These are phyloP conservation scores for Phoxinus dragarum DNA, from an alignment of 2,797 vertebrate species.

Conservation along the genomic window DNA sequence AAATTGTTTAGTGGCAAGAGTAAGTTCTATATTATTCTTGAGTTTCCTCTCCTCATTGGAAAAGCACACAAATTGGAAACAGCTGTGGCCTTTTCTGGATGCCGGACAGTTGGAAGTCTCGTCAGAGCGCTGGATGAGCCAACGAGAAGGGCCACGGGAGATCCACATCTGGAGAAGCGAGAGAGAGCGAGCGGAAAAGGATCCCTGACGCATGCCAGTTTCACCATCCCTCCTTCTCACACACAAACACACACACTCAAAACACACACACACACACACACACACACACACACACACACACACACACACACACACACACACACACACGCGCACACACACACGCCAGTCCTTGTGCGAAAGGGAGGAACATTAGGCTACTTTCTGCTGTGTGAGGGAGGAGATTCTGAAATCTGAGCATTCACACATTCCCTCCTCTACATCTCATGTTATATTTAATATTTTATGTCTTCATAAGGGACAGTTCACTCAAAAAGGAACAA, in stretches of 20 bases:
- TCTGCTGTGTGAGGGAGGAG: conserved; percentile 40
- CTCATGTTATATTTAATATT: background rate
- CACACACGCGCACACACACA: background rate
- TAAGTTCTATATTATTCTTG: conserved; percentile 1
- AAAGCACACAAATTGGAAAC: conserved; percentile 57
- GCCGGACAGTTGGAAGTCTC: conserved; percentile 57
- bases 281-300: background rate
- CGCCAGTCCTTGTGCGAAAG: background rate
- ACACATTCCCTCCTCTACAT: conserved; percentile 34
- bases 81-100: conserved; percentile 59
- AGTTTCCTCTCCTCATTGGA: conserved; percentile 25
- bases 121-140: conserved; percentile 56
- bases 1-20: background rate
- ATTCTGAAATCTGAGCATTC: conserved; percentile 39
- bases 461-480: background rate
- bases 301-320: background rate
- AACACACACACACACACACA: too few species aligned
- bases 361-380: conserved; percentile 19
- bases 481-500: background rate
- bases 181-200: conserved; percentile 35
- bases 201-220: conserved; percentile 27
- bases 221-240: conserved; percentile 12
- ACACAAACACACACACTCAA: background rate
- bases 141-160: conserved; percentile 37
- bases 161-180: conserved; percentile 51